phyloP scores from a whole-genome alignment of 2,113 vertebrate species.

The Bos indicus region DNA sequence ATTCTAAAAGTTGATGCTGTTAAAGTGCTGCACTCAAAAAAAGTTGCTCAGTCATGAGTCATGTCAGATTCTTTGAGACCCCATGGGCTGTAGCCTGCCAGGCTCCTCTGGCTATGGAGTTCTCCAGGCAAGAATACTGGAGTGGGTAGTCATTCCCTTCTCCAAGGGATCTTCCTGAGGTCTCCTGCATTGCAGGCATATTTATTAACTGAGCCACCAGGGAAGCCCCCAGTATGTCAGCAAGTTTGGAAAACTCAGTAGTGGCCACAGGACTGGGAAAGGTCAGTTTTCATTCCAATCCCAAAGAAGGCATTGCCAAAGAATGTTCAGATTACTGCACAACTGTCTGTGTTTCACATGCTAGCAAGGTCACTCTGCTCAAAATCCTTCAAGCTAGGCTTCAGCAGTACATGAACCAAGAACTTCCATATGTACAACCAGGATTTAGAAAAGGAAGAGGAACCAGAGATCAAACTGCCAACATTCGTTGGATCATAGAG shows the following conservation, averaged over 20 bases:
- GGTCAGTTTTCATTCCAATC: background rate
- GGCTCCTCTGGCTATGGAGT: background rate
- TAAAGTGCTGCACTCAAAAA: background rate
- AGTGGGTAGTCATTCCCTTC: background rate
- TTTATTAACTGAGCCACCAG: background rate
- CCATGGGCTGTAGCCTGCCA: background rate
- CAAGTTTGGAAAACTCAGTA: background rate
- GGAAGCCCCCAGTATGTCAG: background rate
- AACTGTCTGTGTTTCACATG: background rate
- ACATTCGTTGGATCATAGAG: background rate
- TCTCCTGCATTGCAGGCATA: background rate
- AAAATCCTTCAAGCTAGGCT: background rate
- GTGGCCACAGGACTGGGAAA: background rate
- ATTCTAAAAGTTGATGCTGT: background rate
- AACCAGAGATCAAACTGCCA: background rate
- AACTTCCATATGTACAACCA: background rate
- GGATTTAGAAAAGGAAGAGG: background rate
- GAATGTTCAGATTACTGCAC: background rate
- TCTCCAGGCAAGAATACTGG: background rate
- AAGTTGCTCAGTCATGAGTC: background rate
- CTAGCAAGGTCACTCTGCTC: background rate
- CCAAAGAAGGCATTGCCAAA: background rate
- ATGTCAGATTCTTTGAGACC: background rate
- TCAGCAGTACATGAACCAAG: background rate
- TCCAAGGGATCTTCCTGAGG: background rate